Evolutionary conservation across 2,888 invertebrate species (phyloP), one percentile per base, ranked within the genome.

Genomic region (Augiades crinisus): DNA sequence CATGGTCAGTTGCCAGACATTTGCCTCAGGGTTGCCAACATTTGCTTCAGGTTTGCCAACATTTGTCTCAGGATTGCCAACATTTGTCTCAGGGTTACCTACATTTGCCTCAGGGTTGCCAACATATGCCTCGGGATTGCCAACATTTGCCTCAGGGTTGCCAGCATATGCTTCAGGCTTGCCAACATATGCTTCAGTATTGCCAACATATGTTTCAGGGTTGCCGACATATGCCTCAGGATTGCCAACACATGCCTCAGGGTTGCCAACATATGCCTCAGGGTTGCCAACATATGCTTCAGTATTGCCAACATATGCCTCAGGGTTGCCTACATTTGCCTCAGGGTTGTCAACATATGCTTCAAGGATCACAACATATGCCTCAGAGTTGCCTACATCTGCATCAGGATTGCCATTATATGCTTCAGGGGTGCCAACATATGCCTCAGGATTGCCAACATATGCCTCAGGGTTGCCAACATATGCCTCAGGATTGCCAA

Each of bases 251-350:
- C 56, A 65, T 69, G 68, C 37, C n/a, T n/a, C n/a, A n/a, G n/a
- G n/a, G 59, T 66, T 81, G 78, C 82, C 82, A 82, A 76, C 65
- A 51, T 78, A 79, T 7, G 75, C 70, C 47, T 58, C 65, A 24
- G 49, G 19, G n/a, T n/a, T n/a, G 34, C 46, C 56, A 22, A 14
- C 40, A 47, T 56, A 65, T 69, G 68, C 37, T n/a, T n/a, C n/a
- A n/a, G n/a, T n/a, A n/a, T n/a, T n/a, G n/a, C n/a, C n/a, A n/a
- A n/a, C n/a, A n/a, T n/a, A n/a, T n/a, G n/a, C n/a, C n/a, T n/a
- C n/a, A n/a, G n/a, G n/a, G 59, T 66, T 81, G 78, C 82, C 82
- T 81, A 76, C 65, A 51, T 78, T 80, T 7, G 75, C 70, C 47
- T 58, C 65, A 24, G 49, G 19, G n/a, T n/a, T n/a, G 34, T 45